phyloP scores from a whole-genome alignment of 37 sponge, comb jelly and placozoan genomes.

The Theonella swinhoei region DNA sequence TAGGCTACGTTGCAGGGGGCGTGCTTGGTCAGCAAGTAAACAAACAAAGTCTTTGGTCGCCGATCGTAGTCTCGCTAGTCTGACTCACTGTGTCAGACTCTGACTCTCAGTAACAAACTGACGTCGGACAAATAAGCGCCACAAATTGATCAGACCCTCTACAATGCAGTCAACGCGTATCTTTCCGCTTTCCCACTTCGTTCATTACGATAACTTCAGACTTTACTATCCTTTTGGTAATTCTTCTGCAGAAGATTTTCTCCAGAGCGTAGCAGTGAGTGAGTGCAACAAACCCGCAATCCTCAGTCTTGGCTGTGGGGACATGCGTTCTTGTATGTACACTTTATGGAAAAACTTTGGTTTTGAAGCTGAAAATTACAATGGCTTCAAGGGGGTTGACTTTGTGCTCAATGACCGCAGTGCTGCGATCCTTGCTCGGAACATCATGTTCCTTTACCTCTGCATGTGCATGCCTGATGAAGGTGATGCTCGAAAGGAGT shows the following conservation, averaged over 20 bases:
- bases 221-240: constrained; percentile 40
- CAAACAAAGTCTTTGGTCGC: no score
- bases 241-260: constrained; percentile 47
- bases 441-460: constrained; percentile 46
- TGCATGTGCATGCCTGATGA: constrained; percentile 8
- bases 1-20: no score
- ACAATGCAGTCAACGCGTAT: no score
- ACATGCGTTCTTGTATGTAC: constrained; percentile 49
- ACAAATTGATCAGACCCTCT: no score
- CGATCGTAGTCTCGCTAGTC: no score
- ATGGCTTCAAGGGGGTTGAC: constrained; percentile 24
- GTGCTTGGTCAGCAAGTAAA: no score
- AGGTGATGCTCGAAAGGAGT: not conserved
- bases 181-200: constrained; percentile 30
- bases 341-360: constrained; percentile 60
- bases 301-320: constrained; percentile 51
- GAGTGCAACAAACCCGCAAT: constrained; percentile 12
- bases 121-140: no score
- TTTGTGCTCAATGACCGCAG: constrained; percentile 41
- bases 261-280: constrained; percentile 1
- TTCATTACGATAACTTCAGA: not conserved
- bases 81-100: no score
- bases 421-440: constrained; percentile 42
- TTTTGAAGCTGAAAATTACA: not conserved
- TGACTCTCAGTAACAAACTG: no score